Conservation (phyloP, 2,113 vertebrate genomes). For the Rostratula benghalensis region DNA sequence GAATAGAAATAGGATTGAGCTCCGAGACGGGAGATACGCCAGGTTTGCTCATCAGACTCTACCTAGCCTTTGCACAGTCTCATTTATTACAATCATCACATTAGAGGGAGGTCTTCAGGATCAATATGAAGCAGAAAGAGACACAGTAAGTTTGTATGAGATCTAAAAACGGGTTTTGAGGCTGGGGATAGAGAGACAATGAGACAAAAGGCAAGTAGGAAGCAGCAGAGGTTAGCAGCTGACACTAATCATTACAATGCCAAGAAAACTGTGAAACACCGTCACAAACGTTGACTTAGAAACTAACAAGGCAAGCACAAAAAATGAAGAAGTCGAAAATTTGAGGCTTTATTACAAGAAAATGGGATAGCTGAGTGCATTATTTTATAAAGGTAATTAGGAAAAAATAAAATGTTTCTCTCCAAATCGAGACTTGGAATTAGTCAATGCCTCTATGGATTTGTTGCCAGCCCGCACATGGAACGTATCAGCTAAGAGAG, state of each 20-base stretch:
- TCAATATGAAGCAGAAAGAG: constrained; percentile 16
- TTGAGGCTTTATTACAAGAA: not conserved
- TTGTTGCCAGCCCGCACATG: not conserved
- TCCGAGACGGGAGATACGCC: not conserved
- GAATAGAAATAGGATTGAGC: not conserved
- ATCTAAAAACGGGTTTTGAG: constrained; percentile 8
- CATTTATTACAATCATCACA: constrained; percentile 27
- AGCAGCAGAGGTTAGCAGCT: not conserved
- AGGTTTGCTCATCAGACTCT: not conserved
- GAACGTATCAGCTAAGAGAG: not conserved
- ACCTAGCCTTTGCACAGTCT: not conserved
- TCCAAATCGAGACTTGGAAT: not conserved
- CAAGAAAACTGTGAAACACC: not conserved
- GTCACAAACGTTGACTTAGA: not conserved
- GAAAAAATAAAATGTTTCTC: not conserved
- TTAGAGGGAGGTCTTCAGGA: constrained; percentile 10
- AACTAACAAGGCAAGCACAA: not conserved
- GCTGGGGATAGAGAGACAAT: not conserved
- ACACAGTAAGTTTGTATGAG: not conserved
- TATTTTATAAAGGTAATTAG: not conserved
- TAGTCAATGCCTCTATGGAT: not conserved
- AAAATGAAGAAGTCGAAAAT: not conserved
- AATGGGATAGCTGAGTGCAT: not conserved
- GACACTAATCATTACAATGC: not conserved
- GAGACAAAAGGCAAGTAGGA: not conserved